Percentiles rank a stretch among this genome's conserved stretches.
Conservation (phyloP, 2,888 invertebrate species). For the Eupithecia exiguata region DNA sequence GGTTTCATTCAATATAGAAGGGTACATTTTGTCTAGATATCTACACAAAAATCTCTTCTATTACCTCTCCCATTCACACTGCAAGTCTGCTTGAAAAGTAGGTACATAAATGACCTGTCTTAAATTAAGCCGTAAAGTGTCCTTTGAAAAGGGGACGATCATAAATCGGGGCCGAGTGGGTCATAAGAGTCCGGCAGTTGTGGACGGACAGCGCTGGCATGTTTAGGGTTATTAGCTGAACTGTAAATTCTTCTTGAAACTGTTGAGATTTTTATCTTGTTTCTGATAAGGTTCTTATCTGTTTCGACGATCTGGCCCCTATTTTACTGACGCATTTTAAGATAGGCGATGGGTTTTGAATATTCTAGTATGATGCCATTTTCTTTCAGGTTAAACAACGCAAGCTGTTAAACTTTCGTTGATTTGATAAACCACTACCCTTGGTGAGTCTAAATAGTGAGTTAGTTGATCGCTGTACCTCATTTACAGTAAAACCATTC, state of each 20-base stretch:
- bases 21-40: not conserved
- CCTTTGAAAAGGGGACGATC: constrained; percentile 70
- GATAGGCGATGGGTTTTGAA: not conserved
- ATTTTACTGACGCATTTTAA: not conserved
- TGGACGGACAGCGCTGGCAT: constrained; percentile 69
- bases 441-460: constrained; percentile 16
- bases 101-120: constrained; percentile 60
- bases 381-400: not conserved
- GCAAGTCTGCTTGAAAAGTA: not conserved
- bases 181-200: constrained; percentile 67
- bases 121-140: constrained; percentile 78
- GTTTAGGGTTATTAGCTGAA: constrained; percentile 75
- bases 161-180: constrained; percentile 74
- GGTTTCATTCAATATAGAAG: not conserved
- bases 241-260: constrained; percentile 75
- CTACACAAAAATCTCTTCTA: not conserved
- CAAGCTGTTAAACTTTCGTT: not conserved
- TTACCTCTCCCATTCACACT: not conserved
- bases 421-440: not conserved
- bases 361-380: not conserved
- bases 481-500: constrained; percentile 1
- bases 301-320: not conserved
- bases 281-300: constrained; percentile 30
- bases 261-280: constrained; percentile 69
- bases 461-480: constrained; percentile 38